Conservation (phyloP, 2,113 vertebrate genomes). For the Paramormyrops kingsleyae region DNA sequence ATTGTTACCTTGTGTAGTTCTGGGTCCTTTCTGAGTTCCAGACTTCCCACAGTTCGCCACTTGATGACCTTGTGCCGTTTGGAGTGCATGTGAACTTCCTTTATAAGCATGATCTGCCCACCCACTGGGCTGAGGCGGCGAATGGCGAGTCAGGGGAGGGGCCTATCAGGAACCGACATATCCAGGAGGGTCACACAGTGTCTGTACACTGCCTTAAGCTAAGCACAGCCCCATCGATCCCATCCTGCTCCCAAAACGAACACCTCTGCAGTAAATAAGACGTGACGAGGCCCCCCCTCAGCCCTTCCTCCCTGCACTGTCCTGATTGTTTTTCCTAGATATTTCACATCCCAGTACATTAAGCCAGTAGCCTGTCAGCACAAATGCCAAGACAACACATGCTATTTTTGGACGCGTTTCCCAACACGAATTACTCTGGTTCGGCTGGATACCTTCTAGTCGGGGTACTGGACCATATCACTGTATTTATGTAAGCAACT, state of each 20-base stretch:
- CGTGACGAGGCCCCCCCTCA: not conserved
- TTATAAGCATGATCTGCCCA: not conserved
- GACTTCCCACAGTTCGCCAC: not conserved
- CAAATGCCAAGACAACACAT: not conserved
- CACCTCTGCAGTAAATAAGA: slow-evolving; percentile 8
- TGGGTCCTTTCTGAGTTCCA: not conserved
- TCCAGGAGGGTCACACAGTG: not conserved
- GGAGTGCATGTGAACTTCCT: not conserved
- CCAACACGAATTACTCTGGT: not conserved
- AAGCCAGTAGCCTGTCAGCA: not conserved
- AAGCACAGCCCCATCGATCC: not conserved
- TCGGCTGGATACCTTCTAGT: not conserved
- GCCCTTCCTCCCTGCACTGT: not conserved
- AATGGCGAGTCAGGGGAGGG: not conserved
- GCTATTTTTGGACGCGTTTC: not conserved
- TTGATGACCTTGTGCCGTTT: not conserved
- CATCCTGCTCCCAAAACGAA: not conserved
- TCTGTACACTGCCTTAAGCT: not conserved
- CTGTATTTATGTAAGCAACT: not conserved
- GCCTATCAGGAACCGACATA: not conserved
- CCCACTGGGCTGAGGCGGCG: not conserved
- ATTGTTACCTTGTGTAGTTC: not conserved
- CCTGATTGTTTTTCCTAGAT: not conserved
- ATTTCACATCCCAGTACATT: not conserved
- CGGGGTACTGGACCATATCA: not conserved